Percentiles rank a stretch among this genome's conserved stretches.
Conservation (phyloP, 1,140 invertebrate species). For the Ctenoplectra terminalis region DNA sequence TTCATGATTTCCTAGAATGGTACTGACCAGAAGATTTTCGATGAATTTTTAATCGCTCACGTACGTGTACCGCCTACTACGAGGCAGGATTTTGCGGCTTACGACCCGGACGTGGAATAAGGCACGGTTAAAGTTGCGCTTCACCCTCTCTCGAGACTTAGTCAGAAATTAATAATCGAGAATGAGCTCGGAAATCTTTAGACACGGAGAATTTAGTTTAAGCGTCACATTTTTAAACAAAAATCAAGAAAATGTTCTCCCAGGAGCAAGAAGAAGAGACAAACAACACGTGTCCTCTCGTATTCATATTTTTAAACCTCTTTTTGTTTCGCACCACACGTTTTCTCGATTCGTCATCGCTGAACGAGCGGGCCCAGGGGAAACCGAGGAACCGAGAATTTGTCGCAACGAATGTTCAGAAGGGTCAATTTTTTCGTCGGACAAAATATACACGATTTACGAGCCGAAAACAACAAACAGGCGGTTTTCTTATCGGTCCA, state of each 20-base stretch:
- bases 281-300: background rate
- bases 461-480: background rate
- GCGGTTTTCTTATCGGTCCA: background rate
- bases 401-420: background rate
- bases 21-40: constrained; percentile 39
- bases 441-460: too few relatives aligned
- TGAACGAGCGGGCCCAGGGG: background rate
- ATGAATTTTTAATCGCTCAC: constrained; percentile 64
- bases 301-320: background rate
- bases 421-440: background rate
- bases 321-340: background rate
- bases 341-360: background rate
- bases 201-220: background rate
- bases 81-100: constrained; percentile 44
- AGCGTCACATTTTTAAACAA: constrained; percentile 15
- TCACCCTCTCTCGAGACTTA: background rate
- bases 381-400: background rate
- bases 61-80: constrained; percentile 18
- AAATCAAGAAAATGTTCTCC: background rate
- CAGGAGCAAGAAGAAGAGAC: background rate
- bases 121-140: constrained; percentile 12
- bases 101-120: too few relatives aligned
- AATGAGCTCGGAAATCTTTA: background rate
- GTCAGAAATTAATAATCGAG: constrained; percentile 36
- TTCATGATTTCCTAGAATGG: constrained; percentile 36